Conservation (phyloP, 2,888 invertebrate genomes). For the Cyaniris semiargus region DNA sequence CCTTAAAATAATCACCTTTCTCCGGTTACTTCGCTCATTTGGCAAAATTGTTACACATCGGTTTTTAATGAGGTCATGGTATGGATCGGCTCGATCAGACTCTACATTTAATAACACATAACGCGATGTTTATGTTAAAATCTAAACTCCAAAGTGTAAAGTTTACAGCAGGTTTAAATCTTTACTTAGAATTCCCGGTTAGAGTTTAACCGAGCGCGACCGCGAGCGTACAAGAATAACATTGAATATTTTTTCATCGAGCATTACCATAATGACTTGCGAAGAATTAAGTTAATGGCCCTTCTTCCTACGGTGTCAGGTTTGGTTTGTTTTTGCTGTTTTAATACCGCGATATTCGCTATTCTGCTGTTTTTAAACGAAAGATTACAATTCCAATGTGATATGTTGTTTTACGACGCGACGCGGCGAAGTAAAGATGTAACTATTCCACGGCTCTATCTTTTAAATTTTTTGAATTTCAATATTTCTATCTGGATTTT, state of each 20-base stretch:
- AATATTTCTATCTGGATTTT: too few relatives aligned
- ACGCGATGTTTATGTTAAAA: not conserved
- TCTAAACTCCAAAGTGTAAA: not conserved
- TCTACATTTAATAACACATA: too few relatives aligned
- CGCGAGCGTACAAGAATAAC: constrained; percentile 1
- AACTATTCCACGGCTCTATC: too few relatives aligned
- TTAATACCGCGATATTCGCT: not conserved
- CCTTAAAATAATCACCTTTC: too few relatives aligned
- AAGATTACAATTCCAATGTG: not conserved
- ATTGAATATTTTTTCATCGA: constrained; percentile 24
- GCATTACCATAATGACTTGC: constrained; percentile 27
- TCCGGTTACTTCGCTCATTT: too few relatives aligned
- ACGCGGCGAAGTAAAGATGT: not conserved
- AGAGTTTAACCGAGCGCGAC: not conserved
- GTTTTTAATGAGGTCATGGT: not conserved
- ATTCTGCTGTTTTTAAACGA: not conserved
- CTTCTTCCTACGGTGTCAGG: constrained; percentile 8
- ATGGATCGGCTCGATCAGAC: not conserved
- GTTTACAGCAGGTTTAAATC: not conserved
- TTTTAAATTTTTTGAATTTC: too few relatives aligned
- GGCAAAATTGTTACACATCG: too few relatives aligned
- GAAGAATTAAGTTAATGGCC: constrained; percentile 23
- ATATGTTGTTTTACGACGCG: not conserved
- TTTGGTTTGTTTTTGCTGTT: not conserved
- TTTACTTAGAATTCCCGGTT: not conserved